phyloP scores from a whole-genome alignment of 2,888 invertebrate species.

The Drosophila kanekoi region DNA sequence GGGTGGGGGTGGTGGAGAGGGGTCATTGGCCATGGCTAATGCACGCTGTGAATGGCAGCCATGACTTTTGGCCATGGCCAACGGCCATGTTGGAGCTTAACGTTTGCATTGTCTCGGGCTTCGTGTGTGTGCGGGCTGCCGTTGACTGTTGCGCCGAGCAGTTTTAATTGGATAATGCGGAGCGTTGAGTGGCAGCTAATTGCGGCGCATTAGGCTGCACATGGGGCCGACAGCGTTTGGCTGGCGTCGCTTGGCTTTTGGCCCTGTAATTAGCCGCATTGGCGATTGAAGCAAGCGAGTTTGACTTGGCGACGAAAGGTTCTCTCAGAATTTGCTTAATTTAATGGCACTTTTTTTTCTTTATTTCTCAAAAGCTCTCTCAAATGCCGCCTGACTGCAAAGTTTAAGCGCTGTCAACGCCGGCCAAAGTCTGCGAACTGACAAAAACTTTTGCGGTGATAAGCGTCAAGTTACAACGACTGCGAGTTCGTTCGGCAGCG shows the following conservation, averaged over 20 bases:
- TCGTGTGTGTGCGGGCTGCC: slow-evolving; percentile 17
- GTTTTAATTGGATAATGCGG: slow-evolving; percentile 60
- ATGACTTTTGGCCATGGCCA: slow-evolving; percentile 30
- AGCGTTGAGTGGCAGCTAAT: slow-evolving; percentile 58
- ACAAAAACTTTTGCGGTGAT: slow-evolving; percentile 72
- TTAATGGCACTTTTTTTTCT: slow-evolving; percentile 42
- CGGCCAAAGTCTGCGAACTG: slow-evolving; percentile 62
- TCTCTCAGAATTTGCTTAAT: slow-evolving; percentile 32
- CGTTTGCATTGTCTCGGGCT: slow-evolving; percentile 22
- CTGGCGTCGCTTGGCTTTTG: slow-evolving; percentile 25
- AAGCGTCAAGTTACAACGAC: slow-evolving; percentile 62
- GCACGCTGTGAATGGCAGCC: slow-evolving; percentile 28
- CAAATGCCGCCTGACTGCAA: slow-evolving; percentile 38
- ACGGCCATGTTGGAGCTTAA: slow-evolving; percentile 13
- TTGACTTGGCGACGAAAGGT: slow-evolving; percentile 9
- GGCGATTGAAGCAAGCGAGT: slow-evolving; percentile 40
- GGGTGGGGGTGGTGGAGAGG: slow-evolving; percentile 12
- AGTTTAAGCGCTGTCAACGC: slow-evolving; percentile 67
- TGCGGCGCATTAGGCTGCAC: slow-evolving; percentile 42
- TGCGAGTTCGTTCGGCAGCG: slow-evolving; percentile 27
- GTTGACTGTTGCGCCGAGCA: slow-evolving; percentile 11
- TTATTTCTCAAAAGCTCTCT: slow-evolving; percentile 23
- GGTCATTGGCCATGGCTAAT: slow-evolving; percentile 24
- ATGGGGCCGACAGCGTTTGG: slow-evolving; percentile 15
- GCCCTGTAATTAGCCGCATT: slow-evolving; percentile 51